Evolutionary conservation across 35 echinoderm and acorn worm genomes (phyloP), one percentile per base, ranked within the genome.

Genomic region (Anneissia japonica): DNA sequence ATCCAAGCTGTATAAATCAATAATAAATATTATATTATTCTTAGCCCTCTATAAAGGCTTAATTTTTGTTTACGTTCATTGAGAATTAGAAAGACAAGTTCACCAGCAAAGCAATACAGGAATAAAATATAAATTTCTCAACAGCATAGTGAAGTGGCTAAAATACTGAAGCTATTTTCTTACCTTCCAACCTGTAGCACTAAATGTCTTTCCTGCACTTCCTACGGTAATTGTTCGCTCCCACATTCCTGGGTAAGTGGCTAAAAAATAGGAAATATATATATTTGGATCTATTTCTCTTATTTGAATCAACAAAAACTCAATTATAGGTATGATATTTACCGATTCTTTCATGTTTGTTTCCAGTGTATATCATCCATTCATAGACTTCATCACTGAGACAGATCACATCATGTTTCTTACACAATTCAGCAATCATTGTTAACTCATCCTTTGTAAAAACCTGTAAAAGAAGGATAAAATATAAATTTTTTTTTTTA

Each of bases 371-470:
- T 32, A 97, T 79, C 80, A 97, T 84, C 74, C 90, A 86, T 84
- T 97, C 95, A 76, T 97, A 97, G 31, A 97, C 95, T 72, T 97
- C 95, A 86, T 97, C 95, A 87, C 95, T 97, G 40, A 97, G 86
- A 46, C 95, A 97, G 13, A 97, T 79, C 31, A 93, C 79, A 46
- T 97, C 91, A 35, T 97, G 92, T 83, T 97, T 88, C 86, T 93
- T 97, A 45, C 95, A 97, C 23, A 97, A 86, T 35, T 93, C 56
- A 29, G 95, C 95, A 35, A 97, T 89, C 82, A 91, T 91, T 30
- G 90, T 83, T 31, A 97, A 75, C 30, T 97, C 95, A n/a, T 82
- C 74, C 46, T 77, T 82, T 14, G 46, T 88, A 72, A 89, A 93
- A 34, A 97, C 89, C 95, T 97, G 36, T 1, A 74, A 43, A 86